Evolutionary conservation across 2,797 vertebrate species (phyloP), one percentile per base, ranked within the genome.

Genomic region (Falco naumanni): DNA sequence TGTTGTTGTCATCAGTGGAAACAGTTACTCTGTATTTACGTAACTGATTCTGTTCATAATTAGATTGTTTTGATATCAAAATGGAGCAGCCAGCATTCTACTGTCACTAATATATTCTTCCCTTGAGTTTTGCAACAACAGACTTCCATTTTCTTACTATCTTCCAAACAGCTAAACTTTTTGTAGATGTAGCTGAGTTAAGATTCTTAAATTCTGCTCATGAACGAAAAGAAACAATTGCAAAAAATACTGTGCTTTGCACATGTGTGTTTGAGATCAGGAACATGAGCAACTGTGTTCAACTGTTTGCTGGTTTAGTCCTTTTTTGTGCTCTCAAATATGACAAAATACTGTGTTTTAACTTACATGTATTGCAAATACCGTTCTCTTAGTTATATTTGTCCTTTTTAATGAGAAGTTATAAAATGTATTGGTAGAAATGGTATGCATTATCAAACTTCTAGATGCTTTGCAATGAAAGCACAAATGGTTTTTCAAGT

Each of bases 341-440:
- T 19, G n/a, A 56, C 34, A 24, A 34, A 88, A 64, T 54, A 28
- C 13, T 43, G 16, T 50, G 31, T 45, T 53, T 88, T 74, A 66
- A 65, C n/a, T 86, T 51, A 24, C 25, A 20, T 43, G 13, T 14
- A 33, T 16, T 47, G 34, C 29, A 68, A 82, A 47, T 95, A 37
- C 24, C 9, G 12, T 69, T 89, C 12, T 78, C 37, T 56, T 66
- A 37, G 41, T 86, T 89, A 37, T 25, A 4, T 64, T 65, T 97
- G 68, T 90, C 51, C 80, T 94, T 91, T 64, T 95, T 66, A 76
- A 69, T 79, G 89, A 60, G 51, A 79, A 94, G 61, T 87, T 91
- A 75, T 83, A 81, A 97, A 96, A 61, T 59, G 14, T 14, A 94
- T 83, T 96, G 85, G 66, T 94, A 60, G 82, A 91, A 95, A 79